Evolutionary conservation across 2,888 invertebrate species (phyloP), one percentile per base, ranked within the genome.

Genomic region (Cordilura impudica): DNA sequence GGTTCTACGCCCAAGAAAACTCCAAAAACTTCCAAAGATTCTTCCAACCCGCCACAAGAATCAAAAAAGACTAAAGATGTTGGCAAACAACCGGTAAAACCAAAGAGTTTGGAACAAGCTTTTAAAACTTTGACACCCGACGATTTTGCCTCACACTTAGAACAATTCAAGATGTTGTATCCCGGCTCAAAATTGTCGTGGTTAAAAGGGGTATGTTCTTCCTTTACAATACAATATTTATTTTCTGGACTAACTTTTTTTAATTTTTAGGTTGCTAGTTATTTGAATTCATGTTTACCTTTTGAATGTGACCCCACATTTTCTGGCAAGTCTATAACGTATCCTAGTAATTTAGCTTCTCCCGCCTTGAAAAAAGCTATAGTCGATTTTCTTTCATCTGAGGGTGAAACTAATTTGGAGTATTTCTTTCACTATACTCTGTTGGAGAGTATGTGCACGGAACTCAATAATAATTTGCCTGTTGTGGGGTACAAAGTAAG

Each of bases 161-260:
- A 93, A 73, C 91, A 91, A 18, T 92, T 93, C 60, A 93, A 93
- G 87, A 84, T 91, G 2, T 91, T 92, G 74, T 95, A 93, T 87
- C 93, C 94, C 0, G 94, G 93, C 43, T 93, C 93, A n/a, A 94
- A 95, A 6, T 87, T 93, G 39, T 90, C 93, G 21, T 93, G 95
- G 94, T 86, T 95, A 23, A 94, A 94, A 86, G 94, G 94, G 85
- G 91, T 95, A 58, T 92, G 93, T 35, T n/a, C n/a, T n/a, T n/a
- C n/a, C n/a, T n/a, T 31, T 31, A 35, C n/a, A n/a, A n/a, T n/a
- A n/a, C n/a, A n/a, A 29, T 39, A 53, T 63, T 18, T 31, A 10
- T 49, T 61, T 23, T 31, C 45, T 39, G 2, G 12, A n/a, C 35
- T 31, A 31, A 31, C 69, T 60, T 12, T 69, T 60, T 63, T 54